Conservation (phyloP, 2,797 vertebrate species). For the Galaxias olidus region DNA sequence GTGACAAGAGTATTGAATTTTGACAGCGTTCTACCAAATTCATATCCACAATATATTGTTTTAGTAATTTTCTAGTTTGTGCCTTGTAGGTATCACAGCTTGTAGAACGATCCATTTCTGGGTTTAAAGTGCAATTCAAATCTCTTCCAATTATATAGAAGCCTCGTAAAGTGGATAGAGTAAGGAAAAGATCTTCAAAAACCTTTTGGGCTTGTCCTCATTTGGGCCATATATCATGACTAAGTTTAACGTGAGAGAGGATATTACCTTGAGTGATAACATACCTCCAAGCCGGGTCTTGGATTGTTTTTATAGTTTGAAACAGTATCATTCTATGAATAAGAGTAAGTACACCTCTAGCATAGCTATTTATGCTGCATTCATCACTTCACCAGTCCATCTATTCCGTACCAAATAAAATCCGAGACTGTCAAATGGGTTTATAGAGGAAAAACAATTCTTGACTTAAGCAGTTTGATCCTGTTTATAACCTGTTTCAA, state of each 20-base stretch:
- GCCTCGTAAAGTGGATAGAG: conserved; percentile 6
- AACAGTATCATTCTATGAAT: too few relatives aligned
- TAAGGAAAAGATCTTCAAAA: conserved; percentile 23
- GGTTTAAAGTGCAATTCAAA: too few relatives aligned
- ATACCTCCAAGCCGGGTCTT: too few relatives aligned
- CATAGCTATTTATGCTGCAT: too few relatives aligned
- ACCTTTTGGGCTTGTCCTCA: conserved; percentile 7
- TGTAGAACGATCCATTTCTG: conserved; percentile 14
- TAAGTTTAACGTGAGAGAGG: neutral
- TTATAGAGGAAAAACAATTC: too few relatives aligned
- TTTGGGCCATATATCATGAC: conserved; percentile 19
- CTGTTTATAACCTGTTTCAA: conserved; percentile 5
- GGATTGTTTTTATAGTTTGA: too few relatives aligned
- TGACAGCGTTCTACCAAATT: conserved; percentile 1
- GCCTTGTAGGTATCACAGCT: conserved; percentile 4
- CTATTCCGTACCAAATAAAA: too few relatives aligned
- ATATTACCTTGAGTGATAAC: too few relatives aligned
- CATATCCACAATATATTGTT: conserved; percentile 8
- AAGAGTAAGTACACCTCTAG: too few relatives aligned
- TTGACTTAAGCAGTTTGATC: too few relatives aligned
- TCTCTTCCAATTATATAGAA: conserved; percentile 4
- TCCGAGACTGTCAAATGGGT: too few relatives aligned
- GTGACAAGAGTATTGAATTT: conserved; percentile 17
- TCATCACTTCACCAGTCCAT: too few relatives aligned
- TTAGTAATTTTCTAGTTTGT: conserved; percentile 14